Base-by-base conservation (phyloP, 2,797 vertebrate genomes). In the Pseudotriccus pelzelni region DNA sequence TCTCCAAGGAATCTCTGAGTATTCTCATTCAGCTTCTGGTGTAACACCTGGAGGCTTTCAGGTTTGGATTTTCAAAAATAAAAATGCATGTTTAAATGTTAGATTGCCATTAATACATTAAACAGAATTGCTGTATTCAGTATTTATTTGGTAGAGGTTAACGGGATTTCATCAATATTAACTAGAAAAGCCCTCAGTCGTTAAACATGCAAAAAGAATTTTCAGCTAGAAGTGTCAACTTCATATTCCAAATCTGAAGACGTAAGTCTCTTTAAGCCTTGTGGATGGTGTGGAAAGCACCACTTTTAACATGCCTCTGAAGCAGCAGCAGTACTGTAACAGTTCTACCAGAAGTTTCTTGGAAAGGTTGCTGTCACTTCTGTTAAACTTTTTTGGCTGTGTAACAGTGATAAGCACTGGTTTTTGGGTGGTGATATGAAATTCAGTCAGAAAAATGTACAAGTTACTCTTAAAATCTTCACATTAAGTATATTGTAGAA, bases 91-190 rank as follows among this genome's bases (percentile, higher is more conserved):
- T 75, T 87, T 72, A 69, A 91, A 76, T 84, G 66, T 53, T 56
- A 59, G 64, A 59, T 74, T 85, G 39, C 30, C 78, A 43, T 90
- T 89, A 92, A 76, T 83, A 25, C 64, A 76, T 81, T 75, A 81
- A 81, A 44, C 17, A 60, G 72, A 84, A 83, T 73, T 83, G 37
- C 44, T 87, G 53, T 73, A 14, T 83, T 90, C 50, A 64, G 50
- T 95, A 80, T 93, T 92, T 77, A 80, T 91, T 87, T 91, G 77
- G 64, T 84, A 81, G 87, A 89, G 20, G 64, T 69, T 58, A 91
- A 67, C 22, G 16, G 7, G 1, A 69, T 88, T 80, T 93, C 77
- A 87, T 86, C 87, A 90, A 66, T 93, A 60, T 62, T 92, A 90
- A 90, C 55, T 78, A 62, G 52, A 85, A 36, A 58, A 80, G 14